Conservation (phyloP, 2,797 vertebrate species). For the Bradypodion pumilum region DNA sequence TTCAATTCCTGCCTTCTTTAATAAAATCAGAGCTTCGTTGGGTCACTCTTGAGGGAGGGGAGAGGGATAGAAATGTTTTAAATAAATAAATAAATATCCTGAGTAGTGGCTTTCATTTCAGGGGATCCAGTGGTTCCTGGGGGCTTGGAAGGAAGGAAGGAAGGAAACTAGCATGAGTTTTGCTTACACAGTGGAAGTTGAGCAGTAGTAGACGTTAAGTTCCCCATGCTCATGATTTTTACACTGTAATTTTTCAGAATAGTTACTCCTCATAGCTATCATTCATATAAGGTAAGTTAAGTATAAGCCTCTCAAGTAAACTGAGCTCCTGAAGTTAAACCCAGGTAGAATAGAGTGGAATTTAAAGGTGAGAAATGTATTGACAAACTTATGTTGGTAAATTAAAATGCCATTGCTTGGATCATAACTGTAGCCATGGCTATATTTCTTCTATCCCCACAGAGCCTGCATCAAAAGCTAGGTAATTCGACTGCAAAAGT, state of each 20-base stretch:
- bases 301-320: conserved; percentile 6
- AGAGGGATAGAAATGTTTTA: no score
- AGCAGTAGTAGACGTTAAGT: no score
- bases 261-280: neutral
- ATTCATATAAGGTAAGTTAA: neutral
- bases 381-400: conserved; percentile 14
- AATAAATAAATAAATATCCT: no score
- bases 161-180: no score
- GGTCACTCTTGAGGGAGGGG: no score
- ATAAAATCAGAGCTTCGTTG: no score
- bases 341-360: neutral
- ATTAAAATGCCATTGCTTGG: conserved; percentile 9
- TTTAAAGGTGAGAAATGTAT: neutral
- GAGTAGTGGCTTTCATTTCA: no score
- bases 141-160: no score
- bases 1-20: no score
- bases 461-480: neutral
- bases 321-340: conserved; percentile 7
- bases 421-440: neutral
- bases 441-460: neutral
- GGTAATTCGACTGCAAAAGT: accelerated
- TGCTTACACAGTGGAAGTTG: no score
- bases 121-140: no score
- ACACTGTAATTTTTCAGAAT: neutral
- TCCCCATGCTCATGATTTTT: neutral